Evolutionary conservation across 1,140 invertebrate genomes (phyloP).

Genomic region (Notospermus geniculatus): DNA sequence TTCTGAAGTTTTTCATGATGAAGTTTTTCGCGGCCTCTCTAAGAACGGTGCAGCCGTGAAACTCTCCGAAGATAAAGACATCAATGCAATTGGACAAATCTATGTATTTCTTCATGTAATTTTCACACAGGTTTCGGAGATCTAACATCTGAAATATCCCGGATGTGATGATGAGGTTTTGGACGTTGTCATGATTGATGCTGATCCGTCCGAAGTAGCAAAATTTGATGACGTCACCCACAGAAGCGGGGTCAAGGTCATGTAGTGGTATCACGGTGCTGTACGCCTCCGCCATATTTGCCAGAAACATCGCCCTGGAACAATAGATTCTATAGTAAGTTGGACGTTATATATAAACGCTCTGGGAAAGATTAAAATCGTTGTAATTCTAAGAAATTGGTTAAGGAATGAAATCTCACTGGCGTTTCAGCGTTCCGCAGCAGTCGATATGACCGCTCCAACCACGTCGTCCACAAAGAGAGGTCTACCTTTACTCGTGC

Average conservation of each 20-base stretch:
- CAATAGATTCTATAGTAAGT: too few relatives aligned
- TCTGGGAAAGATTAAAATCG: too few relatives aligned
- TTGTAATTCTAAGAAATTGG: too few relatives aligned
- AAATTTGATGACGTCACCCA: constrained; percentile 32
- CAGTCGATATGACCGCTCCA: too few relatives aligned
- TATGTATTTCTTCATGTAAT: constrained; percentile 32
- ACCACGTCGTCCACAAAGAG: too few relatives aligned
- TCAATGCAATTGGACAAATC: constrained; percentile 34
- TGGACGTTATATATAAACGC: too few relatives aligned
- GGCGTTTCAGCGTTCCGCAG: too few relatives aligned
- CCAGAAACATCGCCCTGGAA: constrained; percentile 47
- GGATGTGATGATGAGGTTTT: constrained; percentile 36
- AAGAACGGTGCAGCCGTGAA: constrained; percentile 29
- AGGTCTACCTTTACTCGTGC: too few relatives aligned
- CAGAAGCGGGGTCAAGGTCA: constrained; percentile 21
- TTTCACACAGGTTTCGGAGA: constrained; percentile 30
- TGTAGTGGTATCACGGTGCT: constrained; percentile 27
- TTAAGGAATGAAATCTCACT: too few relatives aligned
- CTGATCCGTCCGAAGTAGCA: constrained; percentile 34
- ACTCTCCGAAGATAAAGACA: constrained; percentile 32
- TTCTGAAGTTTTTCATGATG: constrained; percentile 39
- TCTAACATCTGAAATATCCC: constrained; percentile 37
- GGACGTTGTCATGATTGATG: constrained; percentile 39
- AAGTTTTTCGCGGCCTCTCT: constrained; percentile 24
- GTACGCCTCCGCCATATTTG: constrained; percentile 30